phyloP scores from a whole-genome alignment of 2,888 invertebrate genomes.

The Leucozona laternaria region DNA sequence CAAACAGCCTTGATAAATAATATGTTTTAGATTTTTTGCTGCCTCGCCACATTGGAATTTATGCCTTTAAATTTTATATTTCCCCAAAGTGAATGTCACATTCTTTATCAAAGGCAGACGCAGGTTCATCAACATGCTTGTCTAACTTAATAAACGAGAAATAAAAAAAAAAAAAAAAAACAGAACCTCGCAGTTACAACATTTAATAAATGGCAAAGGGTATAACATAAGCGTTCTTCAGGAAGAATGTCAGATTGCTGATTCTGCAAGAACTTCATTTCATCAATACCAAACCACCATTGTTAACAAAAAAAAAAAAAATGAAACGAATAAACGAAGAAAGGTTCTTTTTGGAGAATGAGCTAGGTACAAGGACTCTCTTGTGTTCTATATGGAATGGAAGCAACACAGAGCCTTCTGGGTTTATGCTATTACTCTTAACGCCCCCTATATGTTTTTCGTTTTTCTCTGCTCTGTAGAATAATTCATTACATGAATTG shows the following conservation, averaged over 20 bases:
- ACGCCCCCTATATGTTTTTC: constrained; percentile 25
- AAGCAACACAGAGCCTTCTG: constrained; percentile 47
- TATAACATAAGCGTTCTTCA: constrained; percentile 35
- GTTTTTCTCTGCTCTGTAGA: constrained; percentile 38
- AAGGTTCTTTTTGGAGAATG: constrained; percentile 17
- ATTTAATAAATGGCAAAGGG: constrained; percentile 52
- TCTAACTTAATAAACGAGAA: not conserved
- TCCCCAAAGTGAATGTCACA: not conserved
- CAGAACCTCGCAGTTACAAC: constrained; percentile 23
- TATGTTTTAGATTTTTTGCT: not conserved
- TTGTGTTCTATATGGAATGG: not conserved
- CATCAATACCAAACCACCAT: constrained; percentile 23
- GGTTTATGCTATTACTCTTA: constrained; percentile 52
- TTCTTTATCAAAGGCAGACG: not conserved
- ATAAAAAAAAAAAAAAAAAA: not conserved
- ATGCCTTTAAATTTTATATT: not conserved
- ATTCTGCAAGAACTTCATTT: constrained; percentile 39
- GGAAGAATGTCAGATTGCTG: constrained; percentile 43
- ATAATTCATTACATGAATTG: constrained; percentile 69
- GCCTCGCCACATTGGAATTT: not conserved
- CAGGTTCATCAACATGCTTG: constrained; percentile 11
- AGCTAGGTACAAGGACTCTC: constrained; percentile 14
- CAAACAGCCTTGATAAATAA: not conserved
- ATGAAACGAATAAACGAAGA: constrained; percentile 7
- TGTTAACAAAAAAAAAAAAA: constrained; percentile 24